Conservation (phyloP, 2,888 invertebrate species). For the Glyphotaelius pellucidus region DNA sequence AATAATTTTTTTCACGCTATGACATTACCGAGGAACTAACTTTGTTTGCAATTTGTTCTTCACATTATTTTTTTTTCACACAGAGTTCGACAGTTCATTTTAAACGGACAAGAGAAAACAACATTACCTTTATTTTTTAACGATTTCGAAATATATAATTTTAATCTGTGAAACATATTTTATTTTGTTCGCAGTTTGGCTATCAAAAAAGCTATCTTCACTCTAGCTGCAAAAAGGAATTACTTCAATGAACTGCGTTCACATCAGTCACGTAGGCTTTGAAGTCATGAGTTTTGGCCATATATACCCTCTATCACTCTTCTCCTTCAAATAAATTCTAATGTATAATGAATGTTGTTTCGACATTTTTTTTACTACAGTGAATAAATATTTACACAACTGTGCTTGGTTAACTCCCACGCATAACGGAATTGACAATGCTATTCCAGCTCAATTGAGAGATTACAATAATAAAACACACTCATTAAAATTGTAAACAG, state of each 20-base stretch:
- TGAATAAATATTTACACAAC: neutral
- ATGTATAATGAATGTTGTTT: neutral
- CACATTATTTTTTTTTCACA: no score
- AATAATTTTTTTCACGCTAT: no score
- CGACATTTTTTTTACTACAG: neutral
- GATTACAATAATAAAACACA: constrained; percentile 38
- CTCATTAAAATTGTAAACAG: constrained; percentile 41
- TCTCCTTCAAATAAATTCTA: neutral
- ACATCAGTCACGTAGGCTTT: no score
- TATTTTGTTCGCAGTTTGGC: no score
- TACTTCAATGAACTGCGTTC: neutral
- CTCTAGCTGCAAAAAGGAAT: neutral
- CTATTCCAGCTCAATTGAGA: neutral
- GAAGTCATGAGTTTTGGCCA: neutral
- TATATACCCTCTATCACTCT: no score
- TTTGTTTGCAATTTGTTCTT: no score
- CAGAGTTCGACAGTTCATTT: no score
- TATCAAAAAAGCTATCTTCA: neutral
- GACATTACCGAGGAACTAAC: no score
- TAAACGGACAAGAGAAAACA: no score
- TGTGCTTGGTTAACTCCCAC: neutral
- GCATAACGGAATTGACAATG: neutral
- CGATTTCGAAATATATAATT: no score
- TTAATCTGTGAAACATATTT: no score
- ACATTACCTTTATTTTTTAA: no score